phyloP scores from a whole-genome alignment of 2,113 vertebrate species.

The Thermophis baileyi region DNA sequence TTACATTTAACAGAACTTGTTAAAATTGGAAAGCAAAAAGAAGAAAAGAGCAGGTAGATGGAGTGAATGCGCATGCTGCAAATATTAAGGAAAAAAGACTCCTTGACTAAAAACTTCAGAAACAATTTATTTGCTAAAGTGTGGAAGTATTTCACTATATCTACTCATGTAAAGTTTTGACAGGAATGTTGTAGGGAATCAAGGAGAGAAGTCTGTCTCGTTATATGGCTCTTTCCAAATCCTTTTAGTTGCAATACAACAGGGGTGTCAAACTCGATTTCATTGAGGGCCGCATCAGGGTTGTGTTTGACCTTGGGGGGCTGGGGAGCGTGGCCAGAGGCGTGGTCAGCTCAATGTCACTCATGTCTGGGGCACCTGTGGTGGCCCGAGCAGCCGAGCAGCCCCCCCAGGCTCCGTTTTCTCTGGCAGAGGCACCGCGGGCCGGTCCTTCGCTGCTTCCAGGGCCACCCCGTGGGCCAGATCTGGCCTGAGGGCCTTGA shows the following conservation, averaged over 20 bases:
- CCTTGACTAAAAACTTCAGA: neutral
- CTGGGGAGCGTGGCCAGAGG: no score
- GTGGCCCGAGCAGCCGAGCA: no score
- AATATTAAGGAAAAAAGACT: neutral
- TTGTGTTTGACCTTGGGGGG: no score
- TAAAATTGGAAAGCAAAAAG: neutral
- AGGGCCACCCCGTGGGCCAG: no score
- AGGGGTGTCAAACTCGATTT: no score
- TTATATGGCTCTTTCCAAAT: neutral
- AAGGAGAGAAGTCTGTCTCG: neutral
- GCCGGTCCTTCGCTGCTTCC: no score
- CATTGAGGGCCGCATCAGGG: no score
- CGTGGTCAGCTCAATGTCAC: no score
- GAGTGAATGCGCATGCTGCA: neutral
- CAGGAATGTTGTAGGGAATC: neutral
- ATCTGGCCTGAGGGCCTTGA: no score
- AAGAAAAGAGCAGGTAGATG: neutral
- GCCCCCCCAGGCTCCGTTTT: no score
- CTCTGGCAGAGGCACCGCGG: no score
- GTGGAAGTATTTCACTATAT: neutral
- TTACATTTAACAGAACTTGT: neutral
- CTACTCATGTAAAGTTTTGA: neutral
- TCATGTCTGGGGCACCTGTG: no score
- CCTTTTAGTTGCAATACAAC: neutral
- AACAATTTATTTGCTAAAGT: neutral